Evolutionary conservation across 2,888 invertebrate genomes (phyloP).

Genomic region (Anoncus sp.): DNA sequence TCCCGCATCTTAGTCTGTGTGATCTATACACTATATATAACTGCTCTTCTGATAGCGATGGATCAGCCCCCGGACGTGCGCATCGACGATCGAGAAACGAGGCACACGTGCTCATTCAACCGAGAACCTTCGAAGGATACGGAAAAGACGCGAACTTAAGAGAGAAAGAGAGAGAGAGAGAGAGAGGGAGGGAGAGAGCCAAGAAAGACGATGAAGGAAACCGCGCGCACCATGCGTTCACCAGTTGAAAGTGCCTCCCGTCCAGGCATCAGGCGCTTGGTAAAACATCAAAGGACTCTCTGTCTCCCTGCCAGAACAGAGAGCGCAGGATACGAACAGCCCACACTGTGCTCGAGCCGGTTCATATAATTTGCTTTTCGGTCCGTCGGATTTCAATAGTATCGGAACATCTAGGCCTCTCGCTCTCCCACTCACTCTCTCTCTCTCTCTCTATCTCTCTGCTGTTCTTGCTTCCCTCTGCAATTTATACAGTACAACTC

Average conservation of each 20-base stretch:
- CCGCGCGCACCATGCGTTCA: constrained; percentile 53
- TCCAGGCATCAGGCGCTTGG: constrained; percentile 58
- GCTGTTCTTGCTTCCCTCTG: constrained; percentile 34
- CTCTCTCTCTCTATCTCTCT: constrained; percentile 29
- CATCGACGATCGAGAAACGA: constrained; percentile 48
- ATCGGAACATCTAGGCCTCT: constrained; percentile 74
- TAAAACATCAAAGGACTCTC: constrained; percentile 79
- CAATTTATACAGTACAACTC: constrained; percentile 22
- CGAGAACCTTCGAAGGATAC: constrained; percentile 61
- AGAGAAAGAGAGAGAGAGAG: constrained; percentile 13
- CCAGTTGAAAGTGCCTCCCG: constrained; percentile 59
- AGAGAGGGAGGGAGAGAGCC: constrained; percentile 15
- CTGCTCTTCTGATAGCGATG: constrained; percentile 10
- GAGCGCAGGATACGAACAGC: constrained; percentile 40
- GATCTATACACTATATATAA: constrained; percentile 23
- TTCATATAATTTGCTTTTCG: constrained; percentile 82
- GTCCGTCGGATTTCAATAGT: constrained; percentile 81
- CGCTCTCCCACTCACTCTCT: constrained; percentile 39
- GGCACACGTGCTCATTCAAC: constrained; percentile 44
- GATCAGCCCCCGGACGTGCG: constrained; percentile 47
- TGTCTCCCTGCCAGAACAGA: constrained; percentile 25
- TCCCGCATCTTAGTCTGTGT: constrained; percentile 27
- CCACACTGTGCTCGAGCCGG: constrained; percentile 71
- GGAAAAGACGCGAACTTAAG: constrained; percentile 24
- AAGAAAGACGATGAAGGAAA: constrained; percentile 39